phyloP scores from a whole-genome alignment of 2,113 vertebrate species.

The Bettongia penicillata region DNA sequence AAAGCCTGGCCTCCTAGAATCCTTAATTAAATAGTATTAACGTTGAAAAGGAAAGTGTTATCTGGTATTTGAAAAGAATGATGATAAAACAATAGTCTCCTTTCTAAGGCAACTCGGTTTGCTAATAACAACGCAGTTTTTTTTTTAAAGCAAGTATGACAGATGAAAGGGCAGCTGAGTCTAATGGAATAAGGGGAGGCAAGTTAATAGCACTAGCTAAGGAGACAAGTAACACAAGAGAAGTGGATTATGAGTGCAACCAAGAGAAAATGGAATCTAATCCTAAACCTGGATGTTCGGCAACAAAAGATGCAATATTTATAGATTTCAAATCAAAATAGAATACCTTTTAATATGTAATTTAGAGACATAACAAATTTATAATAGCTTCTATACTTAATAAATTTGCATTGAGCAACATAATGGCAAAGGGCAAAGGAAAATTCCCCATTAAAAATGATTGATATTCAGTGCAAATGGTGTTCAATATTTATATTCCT shows the following conservation, averaged over 20 bases:
- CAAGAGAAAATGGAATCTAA: constrained; percentile 48
- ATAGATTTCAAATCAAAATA: constrained; percentile 55
- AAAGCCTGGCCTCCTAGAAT: constrained; percentile 66
- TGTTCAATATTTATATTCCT: constrained; percentile 73
- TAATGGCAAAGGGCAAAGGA: constrained; percentile 54
- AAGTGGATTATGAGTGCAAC: constrained; percentile 1
- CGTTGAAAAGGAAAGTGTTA: constrained; percentile 68
- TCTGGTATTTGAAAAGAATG: constrained; percentile 53
- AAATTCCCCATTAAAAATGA: constrained; percentile 48
- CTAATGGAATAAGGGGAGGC: background rate
- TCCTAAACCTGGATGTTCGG: constrained; percentile 16
- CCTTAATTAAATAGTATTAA: constrained; percentile 76
- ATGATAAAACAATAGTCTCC: constrained; percentile 46
- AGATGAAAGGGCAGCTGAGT: background rate
- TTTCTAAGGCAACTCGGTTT: constrained; percentile 53
- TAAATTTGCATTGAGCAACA: constrained; percentile 50
- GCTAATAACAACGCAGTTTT: background rate
- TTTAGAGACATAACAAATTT: constrained; percentile 63
- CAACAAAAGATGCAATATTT: constrained; percentile 50
- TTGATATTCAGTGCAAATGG: constrained; percentile 33
- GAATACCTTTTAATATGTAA: constrained; percentile 64
- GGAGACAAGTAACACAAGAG: background rate
- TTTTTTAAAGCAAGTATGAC: constrained; percentile 26
- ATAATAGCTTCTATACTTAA: constrained; percentile 43
- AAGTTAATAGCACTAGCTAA: constrained; percentile 4